Base-by-base conservation (phyloP, 2,797 vertebrate species). In the Amazona ochrocephala region DNA sequence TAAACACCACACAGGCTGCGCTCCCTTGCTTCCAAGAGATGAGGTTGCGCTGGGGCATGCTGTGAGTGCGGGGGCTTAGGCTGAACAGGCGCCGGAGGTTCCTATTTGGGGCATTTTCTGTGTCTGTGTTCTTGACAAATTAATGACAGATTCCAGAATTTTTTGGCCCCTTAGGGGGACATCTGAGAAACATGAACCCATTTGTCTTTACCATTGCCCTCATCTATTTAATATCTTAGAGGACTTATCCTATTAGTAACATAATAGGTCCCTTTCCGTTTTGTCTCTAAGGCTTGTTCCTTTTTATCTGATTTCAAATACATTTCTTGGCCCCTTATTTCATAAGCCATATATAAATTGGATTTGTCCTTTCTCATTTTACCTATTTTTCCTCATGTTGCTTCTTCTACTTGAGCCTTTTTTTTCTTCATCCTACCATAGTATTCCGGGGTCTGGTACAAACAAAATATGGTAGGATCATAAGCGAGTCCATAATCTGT, bases 91-190 rank as follows among this genome's bases (percentile, higher is more conserved):
- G 0, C 84, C 20, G 7, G 39, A 87, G n/a, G 34, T n/a, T 47
- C 39, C 60, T 76, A 64, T 58, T 53, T 30, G 48, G 44, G 44
- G 47, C n/a, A 18, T 82, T 90, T 90, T 76, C 32, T 30, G 3
- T 66, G 78, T 84, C 84, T 82, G 30, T 79, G 22, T 29, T 95
- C 61, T 88, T 91, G 53, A 84, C 77, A 95, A 95, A 84, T 76
- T 44, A 1, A 1, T 79, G 73, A 75, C 58, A 75, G 50, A 58
- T 60, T 84, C 50, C 86, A 84, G 76, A 78, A 84, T 60, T 37
- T 62, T 88, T 93, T 79, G 27, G 24, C 27, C 64, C 48, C 74
- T 73, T 26, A 79, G 90, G 60, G 70, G 44, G 67, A 73, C n/a
- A 91, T 73, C 34, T 67, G 80, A 86, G 94, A 93, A 90, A 79